Evolutionary conservation across 2,113 vertebrate species (phyloP).

Genomic region (Platycercus adscitus): DNA sequence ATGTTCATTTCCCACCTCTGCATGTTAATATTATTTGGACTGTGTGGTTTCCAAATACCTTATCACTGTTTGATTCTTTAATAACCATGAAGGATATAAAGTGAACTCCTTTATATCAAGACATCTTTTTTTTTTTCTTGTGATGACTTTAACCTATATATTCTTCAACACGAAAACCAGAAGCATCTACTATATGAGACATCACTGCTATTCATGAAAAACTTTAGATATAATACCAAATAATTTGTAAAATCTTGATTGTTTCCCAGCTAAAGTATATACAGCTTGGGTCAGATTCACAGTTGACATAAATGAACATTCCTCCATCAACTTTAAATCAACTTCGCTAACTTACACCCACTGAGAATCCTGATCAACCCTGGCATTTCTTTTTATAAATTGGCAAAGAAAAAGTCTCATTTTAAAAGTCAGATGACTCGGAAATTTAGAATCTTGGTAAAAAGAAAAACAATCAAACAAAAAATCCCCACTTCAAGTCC

Average conservation of each 20-base stretch:
- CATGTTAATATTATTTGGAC: slow-evolving; percentile 53
- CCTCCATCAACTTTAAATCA: neutral
- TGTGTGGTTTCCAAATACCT: neutral
- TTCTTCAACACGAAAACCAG: slow-evolving; percentile 22
- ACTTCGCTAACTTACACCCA: neutral
- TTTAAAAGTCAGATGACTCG: neutral
- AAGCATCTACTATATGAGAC: neutral
- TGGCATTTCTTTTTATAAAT: neutral
- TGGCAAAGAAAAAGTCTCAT: neutral
- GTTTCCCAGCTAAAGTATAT: neutral
- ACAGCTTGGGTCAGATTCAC: neutral
- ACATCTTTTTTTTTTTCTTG: neutral
- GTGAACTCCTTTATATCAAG: slow-evolving; percentile 31
- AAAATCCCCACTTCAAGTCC: neutral
- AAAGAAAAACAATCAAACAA: slow-evolving; percentile 7
- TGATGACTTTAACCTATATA: neutral
- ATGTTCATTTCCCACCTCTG: slow-evolving; percentile 41
- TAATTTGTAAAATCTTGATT: neutral
- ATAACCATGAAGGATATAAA: slow-evolving; percentile 28
- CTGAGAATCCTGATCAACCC: neutral
- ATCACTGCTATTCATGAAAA: slow-evolving; percentile 38
- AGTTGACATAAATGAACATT: neutral
- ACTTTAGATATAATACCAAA: neutral
- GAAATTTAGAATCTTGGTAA: neutral
- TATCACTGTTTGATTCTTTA: slow-evolving; percentile 29